Conservation (phyloP, 2,797 vertebrate genomes). For the Peromyscus eremicus region DNA sequence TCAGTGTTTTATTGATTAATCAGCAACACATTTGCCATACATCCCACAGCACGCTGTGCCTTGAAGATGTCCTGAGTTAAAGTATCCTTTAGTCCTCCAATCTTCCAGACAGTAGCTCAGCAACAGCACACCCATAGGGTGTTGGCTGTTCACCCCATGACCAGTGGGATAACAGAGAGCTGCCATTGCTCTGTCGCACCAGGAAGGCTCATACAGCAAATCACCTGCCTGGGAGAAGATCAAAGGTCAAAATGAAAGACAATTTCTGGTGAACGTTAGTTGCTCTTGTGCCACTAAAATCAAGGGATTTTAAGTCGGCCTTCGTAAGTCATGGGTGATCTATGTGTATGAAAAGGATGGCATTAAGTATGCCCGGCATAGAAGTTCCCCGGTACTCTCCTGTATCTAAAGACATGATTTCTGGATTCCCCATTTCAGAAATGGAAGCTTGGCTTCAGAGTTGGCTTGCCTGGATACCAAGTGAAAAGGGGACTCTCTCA, state of each 20-base stretch:
- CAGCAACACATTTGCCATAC: no score
- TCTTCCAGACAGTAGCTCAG: not conserved
- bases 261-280: not conserved
- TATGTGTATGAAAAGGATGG: rapidly evolving
- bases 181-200: not conserved
- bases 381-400: not conserved
- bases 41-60: no score
- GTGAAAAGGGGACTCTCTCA: not conserved
- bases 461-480: not conserved
- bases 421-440: not conserved
- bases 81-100: not conserved
- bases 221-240: not conserved
- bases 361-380: no score
- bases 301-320: not conserved
- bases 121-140: not conserved
- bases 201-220: not conserved
- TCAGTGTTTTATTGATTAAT: no score
- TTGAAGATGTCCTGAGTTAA: not conserved
- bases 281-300: not conserved
- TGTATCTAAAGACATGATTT: not conserved
- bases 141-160: not conserved
- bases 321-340: not conserved
- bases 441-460: not conserved
- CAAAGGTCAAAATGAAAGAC: not conserved
- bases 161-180: no score